These are phyloP conservation scores for Sminthopsis crassicaudata DNA, from an alignment of 2,113 vertebrate genomes.

Conservation along the genomic window DNA sequence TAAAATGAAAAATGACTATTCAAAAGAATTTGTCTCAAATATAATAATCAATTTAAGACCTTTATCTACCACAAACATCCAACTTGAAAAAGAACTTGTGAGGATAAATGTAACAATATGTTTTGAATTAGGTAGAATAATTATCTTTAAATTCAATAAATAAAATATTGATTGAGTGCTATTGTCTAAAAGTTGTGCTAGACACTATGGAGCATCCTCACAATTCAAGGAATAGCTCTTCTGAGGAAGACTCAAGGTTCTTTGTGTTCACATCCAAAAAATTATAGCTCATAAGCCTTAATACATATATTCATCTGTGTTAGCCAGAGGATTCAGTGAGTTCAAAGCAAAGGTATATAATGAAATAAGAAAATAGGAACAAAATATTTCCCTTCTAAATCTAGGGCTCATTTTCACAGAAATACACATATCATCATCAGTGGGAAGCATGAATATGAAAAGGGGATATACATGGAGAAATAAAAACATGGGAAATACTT, in stretches of 20 bases:
- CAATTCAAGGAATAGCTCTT: background rate
- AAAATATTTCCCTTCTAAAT: background rate
- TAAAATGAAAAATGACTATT: background rate
- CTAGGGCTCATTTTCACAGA: no score
- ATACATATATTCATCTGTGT: background rate
- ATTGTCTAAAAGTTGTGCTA: constrained; percentile 2
- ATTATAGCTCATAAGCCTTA: background rate
- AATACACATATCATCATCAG: no score
- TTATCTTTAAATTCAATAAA: background rate
- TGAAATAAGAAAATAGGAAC: background rate
- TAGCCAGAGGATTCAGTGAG: background rate
- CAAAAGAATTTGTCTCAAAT: constrained; percentile 11
- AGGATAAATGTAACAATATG: constrained; percentile 10
- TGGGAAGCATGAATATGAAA: no score
- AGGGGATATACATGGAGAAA: no score
- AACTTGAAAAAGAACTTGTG: constrained; percentile 1
- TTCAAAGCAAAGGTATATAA: background rate
- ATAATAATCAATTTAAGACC: constrained; percentile 22
- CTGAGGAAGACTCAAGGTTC: background rate
- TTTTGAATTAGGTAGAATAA: constrained; percentile 14
- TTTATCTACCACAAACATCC: background rate
- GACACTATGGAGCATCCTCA: background rate
- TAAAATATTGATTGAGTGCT: background rate
- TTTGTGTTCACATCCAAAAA: background rate
- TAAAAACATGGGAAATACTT: no score